Base-by-base conservation (phyloP, 2,888 invertebrate species). In the Dendrolimus pini region DNA sequence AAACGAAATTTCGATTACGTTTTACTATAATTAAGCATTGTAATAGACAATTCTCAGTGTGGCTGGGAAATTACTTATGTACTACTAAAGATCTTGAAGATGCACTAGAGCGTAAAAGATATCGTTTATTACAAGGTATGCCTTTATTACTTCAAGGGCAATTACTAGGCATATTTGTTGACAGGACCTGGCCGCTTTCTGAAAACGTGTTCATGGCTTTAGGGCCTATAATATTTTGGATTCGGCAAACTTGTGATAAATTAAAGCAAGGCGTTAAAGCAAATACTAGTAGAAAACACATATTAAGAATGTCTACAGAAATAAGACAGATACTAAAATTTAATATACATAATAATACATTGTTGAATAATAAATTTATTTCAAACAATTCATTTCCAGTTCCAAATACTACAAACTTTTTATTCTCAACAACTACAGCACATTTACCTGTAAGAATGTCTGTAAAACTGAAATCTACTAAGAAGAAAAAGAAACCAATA, bases 81-180 rank as follows among this genome's bases (percentile, higher is more conserved):
- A 63, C 77, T 7, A 59, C 59, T n/a, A 75, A 73, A 56, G 59
- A 54, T 41, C 41, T 64, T 54, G 58, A 60, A 53, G 52, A 55
- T 64, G 63, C 47, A 9, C 30, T 58, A 41, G 56, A 62, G 56
- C 54, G 9, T 9, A 47, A 7, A 12, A 47, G 47, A 13, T 75
- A 75, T 58, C 62, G 63, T 47, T 60, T 68, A 47, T 63, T 65
- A 59, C 72, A 80, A 62, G 85, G 85, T 1, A 60, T 73, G 8
- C 84, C 85, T 2, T 65, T 84, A 18, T 60, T 84, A 18, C 59
- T 79, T n/a, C 63, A 73, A n/a, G 68, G 68, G 41, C 65, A 66
- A 58, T 64, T 84, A 56, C 57, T 80, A 54, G 81, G 80, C 6
- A 69, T 80, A 10, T 70, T 69, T 52, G 60, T 65, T 12, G 66